These are phyloP conservation scores for Macquaria australasica DNA, from an alignment of 2,113 vertebrate species.

Conservation along the genomic window DNA sequence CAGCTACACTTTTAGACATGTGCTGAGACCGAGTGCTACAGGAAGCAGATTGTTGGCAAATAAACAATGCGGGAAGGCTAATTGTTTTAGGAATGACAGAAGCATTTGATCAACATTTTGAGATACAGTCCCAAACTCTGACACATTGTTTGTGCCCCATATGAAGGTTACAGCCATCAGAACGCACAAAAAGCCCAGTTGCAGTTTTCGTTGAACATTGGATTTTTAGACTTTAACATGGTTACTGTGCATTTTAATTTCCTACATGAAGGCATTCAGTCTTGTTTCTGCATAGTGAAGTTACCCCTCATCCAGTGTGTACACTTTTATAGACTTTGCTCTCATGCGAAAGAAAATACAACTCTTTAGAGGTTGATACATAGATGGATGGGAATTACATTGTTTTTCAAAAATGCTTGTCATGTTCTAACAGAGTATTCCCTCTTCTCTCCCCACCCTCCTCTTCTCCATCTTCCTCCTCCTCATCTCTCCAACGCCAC, in stretches of 20 bases:
- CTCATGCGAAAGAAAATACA: neutral
- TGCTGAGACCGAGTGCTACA: neutral
- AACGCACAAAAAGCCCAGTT: neutral
- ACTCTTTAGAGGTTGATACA: neutral
- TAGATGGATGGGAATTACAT: conserved; percentile 33
- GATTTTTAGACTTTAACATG: neutral
- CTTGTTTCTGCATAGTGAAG: neutral
- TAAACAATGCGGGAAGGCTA: neutral
- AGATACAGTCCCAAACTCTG: neutral
- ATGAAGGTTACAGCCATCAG: neutral
- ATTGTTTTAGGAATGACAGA: neutral
- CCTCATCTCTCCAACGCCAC: conserved; percentile 66
- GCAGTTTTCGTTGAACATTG: neutral
- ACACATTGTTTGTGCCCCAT: neutral
- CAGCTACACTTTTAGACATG: conserved; percentile 16
- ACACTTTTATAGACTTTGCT: neutral
- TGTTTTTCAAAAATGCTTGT: conserved; percentile 48
- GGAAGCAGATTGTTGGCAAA: neutral
- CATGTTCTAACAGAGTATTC: conserved; percentile 78
- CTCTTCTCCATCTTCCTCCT: conserved; percentile 53
- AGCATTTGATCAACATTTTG: neutral
- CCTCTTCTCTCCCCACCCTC: conserved; percentile 72
- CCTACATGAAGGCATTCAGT: neutral
- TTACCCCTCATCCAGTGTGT: neutral
- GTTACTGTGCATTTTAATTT: neutral